Conservation (phyloP, 2,888 invertebrate genomes). For the Kryphioiulus occultus region DNA sequence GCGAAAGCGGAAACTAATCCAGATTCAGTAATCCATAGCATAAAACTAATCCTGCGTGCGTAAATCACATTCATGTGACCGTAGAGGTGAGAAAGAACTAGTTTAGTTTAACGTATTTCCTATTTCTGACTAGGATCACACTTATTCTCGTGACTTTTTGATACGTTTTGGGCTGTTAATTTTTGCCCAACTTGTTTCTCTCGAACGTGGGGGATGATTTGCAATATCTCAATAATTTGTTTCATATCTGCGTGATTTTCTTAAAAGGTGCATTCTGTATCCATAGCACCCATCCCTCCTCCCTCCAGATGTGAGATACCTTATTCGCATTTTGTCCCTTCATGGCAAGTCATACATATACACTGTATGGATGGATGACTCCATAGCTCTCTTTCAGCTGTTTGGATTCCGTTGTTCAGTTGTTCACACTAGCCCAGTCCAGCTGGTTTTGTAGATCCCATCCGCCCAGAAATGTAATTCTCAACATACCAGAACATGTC, state of each 20-base stretch:
- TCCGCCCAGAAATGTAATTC: not conserved
- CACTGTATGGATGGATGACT: constrained; percentile 7
- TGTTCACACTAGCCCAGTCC: not conserved
- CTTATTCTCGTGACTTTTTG: not conserved
- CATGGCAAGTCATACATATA: not conserved
- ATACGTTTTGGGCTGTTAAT: not conserved
- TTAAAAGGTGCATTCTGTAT: not conserved
- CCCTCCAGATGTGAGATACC: not conserved
- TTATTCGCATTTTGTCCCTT: constrained; percentile 10
- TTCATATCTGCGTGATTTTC: not conserved
- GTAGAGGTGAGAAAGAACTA: not conserved
- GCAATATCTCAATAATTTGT: no score
- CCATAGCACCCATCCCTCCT: not conserved
- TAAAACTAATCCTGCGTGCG: not conserved
- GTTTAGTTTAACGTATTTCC: not conserved
- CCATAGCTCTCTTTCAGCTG: not conserved
- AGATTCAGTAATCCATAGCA: not conserved
- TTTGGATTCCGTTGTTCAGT: not conserved
- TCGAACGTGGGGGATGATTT: no score
- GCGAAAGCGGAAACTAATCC: not conserved
- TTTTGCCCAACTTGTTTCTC: not conserved
- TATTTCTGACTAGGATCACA: not conserved
- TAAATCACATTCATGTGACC: not conserved
- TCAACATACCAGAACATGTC: not conserved
- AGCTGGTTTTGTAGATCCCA: not conserved